Conservation (phyloP, 2,113 vertebrate species). For the Erythrolamprus reginae region DNA sequence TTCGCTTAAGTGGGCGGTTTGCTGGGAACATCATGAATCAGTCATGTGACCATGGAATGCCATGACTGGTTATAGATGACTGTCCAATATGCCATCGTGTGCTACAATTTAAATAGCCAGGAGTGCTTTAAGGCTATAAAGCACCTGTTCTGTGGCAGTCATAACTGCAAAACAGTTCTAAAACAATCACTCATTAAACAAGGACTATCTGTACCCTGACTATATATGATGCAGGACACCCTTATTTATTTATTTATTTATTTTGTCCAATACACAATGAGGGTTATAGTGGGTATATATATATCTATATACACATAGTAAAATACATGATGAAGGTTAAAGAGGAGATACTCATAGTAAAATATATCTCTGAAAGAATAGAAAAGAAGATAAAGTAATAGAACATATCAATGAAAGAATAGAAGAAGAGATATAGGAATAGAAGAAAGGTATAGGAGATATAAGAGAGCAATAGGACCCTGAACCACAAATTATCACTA, state of each 20-base stretch:
- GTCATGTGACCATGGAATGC: background rate
- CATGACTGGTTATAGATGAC: background rate
- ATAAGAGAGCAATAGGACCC: no score
- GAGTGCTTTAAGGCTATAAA: background rate
- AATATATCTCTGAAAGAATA: no score
- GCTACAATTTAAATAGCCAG: background rate
- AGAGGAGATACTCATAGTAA: no score
- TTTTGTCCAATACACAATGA: no score
- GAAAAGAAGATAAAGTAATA: no score
- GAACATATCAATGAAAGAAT: no score
- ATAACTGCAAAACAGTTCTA: background rate
- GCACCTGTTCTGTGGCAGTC: background rate
- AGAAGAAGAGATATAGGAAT: no score
- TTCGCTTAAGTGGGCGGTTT: background rate
- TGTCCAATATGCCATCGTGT: background rate
- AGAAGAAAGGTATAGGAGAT: no score
- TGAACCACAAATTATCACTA: background rate
- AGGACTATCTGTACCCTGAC: background rate
- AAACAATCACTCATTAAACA: background rate
- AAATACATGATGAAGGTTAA: no score
- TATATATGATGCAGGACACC: background rate
- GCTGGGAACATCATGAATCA: background rate
- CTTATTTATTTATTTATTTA: no score
- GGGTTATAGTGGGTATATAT: no score
- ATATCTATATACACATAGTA: no score